Evolutionary conservation across 2,888 invertebrate genomes (phyloP).

Genomic region (Salpingus planirostris): DNA sequence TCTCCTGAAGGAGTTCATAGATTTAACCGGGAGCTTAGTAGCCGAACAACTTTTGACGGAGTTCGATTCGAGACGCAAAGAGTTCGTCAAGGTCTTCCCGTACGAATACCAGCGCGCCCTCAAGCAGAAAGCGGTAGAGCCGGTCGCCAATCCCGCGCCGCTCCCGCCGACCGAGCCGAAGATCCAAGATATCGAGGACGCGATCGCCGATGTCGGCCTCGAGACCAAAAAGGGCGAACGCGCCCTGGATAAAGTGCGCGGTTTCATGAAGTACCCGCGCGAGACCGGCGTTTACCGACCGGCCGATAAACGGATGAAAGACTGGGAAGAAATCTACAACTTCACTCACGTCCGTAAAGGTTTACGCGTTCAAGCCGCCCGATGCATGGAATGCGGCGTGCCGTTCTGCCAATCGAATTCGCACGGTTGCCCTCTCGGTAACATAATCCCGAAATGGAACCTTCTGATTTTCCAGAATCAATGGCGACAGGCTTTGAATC

Average conservation of each 20-base stretch:
- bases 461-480: conserved; percentile 89
- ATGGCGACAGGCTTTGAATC: conserved; percentile 89
- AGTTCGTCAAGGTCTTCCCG: conserved; percentile 93
- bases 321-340: conserved; percentile 97
- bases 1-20: conserved; percentile 74
- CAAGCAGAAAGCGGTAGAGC: conserved; percentile 48
- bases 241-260: conserved; percentile 69
- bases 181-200: conserved; percentile 76
- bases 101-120: conserved; percentile 91
- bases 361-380: conserved; percentile 82
- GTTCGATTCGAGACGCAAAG: conserved; percentile 70
- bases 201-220: conserved; percentile 65
- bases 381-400: conserved; percentile 99
- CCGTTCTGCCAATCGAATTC: conserved; percentile 89
- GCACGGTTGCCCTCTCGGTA: conserved; percentile 95
- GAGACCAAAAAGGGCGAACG: conserved; percentile 77
- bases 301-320: conserved; percentile 74
- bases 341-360: conserved; percentile 77
- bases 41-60: conserved; percentile 64
- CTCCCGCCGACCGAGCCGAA: conserved; percentile 36
- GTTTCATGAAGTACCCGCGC: conserved; percentile 94
- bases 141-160: conserved; percentile 27
- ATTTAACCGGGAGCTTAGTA: conserved; percentile 73
- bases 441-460: conserved; percentile 99
- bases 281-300: conserved; percentile 81